These are phyloP conservation scores for Aphyosemion australe DNA, from an alignment of 2,113 vertebrate species.

Conservation along the genomic window DNA sequence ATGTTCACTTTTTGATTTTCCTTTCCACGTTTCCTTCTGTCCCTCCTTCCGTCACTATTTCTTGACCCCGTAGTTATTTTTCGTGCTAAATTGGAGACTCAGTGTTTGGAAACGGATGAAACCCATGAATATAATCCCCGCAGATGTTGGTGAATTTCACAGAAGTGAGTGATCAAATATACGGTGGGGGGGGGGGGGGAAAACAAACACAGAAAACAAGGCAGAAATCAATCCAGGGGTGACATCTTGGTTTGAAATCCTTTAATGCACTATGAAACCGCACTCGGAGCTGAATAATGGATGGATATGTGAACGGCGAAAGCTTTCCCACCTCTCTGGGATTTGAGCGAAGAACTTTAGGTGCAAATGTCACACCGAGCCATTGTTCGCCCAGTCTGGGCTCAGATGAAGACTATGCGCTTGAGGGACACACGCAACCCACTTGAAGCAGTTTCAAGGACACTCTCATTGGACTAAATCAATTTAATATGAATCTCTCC, in stretches of 20 bases:
- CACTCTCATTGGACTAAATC: constrained; percentile 78
- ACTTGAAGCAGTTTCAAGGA: constrained; percentile 79
- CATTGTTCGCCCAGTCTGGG: constrained; percentile 53
- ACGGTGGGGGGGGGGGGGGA: neutral
- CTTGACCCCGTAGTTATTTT: constrained; percentile 36
- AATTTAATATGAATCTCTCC: constrained; percentile 80
- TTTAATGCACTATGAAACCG: constrained; percentile 19
- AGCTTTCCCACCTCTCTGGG: constrained; percentile 30
- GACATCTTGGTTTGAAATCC: constrained; percentile 14
- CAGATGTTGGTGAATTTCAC: constrained; percentile 7
- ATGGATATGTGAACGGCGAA: constrained; percentile 15
- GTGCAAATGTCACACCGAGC: constrained; percentile 47
- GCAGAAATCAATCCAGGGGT: constrained; percentile 14
- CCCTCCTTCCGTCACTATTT: neutral
- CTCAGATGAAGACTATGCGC: constrained; percentile 53
- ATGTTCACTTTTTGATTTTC: constrained; percentile 72
- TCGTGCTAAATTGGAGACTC: constrained; percentile 29
- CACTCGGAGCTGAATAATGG: constrained; percentile 14
- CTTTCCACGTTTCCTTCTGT: constrained; percentile 6
- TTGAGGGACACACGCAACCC: constrained; percentile 71
- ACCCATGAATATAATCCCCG: constrained; percentile 27
- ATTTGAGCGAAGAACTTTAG: constrained; percentile 31
- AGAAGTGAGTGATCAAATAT: neutral
- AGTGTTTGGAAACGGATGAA: constrained; percentile 29
- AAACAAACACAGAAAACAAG: constrained; percentile 12